Evolutionary conservation across 2,888 invertebrate genomes (phyloP).

Genomic region (Brachyopa scutellaris): DNA sequence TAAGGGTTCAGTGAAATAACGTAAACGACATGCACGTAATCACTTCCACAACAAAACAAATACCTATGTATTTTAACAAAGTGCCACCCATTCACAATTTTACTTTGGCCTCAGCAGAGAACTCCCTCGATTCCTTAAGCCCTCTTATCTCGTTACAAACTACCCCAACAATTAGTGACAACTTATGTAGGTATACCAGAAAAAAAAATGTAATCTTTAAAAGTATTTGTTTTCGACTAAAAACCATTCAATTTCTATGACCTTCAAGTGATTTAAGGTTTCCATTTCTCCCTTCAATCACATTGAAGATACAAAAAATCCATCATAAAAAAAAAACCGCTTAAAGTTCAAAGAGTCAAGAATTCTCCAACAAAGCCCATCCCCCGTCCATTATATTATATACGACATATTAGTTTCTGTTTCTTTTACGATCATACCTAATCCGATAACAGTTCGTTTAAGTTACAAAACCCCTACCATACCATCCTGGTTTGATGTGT

Average conservation of each 20-base stretch:
- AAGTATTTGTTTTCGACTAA: background rate
- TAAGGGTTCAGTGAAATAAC: no score
- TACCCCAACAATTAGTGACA: background rate
- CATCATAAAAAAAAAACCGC: background rate
- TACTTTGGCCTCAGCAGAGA: no score
- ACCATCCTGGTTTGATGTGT: no score
- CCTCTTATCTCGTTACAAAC: background rate
- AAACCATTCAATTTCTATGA: background rate
- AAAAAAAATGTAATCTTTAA: no score
- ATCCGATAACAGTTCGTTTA: conserved; percentile 23
- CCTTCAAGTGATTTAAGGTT: background rate
- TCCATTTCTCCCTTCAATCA: no score
- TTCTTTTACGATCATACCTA: conserved; percentile 28
- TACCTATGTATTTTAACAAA: no score
- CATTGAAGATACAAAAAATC: no score
- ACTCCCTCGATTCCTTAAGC: no score
- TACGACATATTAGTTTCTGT: conserved; percentile 13
- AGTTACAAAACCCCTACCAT: conserved; percentile 11
- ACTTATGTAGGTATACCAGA: no score
- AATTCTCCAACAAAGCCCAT: background rate
- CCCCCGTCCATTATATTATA: background rate
- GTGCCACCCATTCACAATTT: no score
- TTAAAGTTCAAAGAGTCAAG: conserved; percentile 25
- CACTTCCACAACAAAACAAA: no score
- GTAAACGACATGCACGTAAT: no score